Base-by-base conservation (phyloP, 2,113 vertebrate genomes). In the Corapipo altera region DNA sequence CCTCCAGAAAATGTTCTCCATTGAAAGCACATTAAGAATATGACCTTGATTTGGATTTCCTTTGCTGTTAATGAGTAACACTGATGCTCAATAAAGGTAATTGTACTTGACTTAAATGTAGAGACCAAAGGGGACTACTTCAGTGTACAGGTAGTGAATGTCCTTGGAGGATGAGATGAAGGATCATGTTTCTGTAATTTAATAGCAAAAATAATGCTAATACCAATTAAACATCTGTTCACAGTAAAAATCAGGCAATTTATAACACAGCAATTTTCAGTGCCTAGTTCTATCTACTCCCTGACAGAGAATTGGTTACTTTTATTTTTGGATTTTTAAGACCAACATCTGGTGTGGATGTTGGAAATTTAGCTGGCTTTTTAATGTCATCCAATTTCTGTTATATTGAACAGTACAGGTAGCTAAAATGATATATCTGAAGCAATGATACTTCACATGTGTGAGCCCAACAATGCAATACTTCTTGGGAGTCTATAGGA, bases 181-280 rank as follows among this genome's bases (percentile, higher is more conserved):
- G 5, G 27, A 84, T 51, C 28, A 15, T 15, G 15, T 70, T 92
- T 73, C 75, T 85, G 49, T 72, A 83, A 67, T 76, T 85, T 76
- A 85, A 76, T 59, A 77, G 33, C 9, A 1, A 4, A 87, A 81
- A 74, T 83, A 91, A 90, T 49, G 15, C 35, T 88, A 69, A 70
- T 76, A 79, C 19, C 20, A 83, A 48, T 95, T 93, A 82, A 88
- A 72, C 55, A 70, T 46, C 71, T 90, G n/a, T 46, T 94, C 64
- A 54, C 32, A 73, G 28, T 57, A 77, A 41, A 92, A 92, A 77
- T 67, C 6, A 35, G 67, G 26, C 23, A 70, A 46, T 91, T 90
- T 73, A 46, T 54, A 92, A 35, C 7, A 54, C 2, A 48, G 15
- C 4, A 22, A 66, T 65, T 58, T 88, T 80, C 46, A 3, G 0